A percentile compares a stretch with the other conserved stretches of the same genome.
These are phyloP conservation scores for Cossypha polioptera DNA, from an alignment of 2,797 vertebrate species.

Conservation along the genomic window DNA sequence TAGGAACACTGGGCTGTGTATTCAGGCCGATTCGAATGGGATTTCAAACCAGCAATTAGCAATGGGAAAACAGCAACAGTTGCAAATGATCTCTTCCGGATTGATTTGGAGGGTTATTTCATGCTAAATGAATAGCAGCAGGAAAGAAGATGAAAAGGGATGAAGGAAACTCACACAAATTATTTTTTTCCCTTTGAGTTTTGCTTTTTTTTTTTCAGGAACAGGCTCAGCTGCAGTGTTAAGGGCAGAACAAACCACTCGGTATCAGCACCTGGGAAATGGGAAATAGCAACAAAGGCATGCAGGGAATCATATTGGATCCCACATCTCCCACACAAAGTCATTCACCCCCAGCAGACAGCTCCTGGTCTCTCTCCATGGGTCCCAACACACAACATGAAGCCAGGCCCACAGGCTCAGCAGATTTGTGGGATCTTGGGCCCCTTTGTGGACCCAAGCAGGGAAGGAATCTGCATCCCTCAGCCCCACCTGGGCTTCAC, in stretches of 20 bases:
- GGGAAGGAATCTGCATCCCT: background rate
- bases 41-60: slow-evolving; percentile 33
- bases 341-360: background rate
- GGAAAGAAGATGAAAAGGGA: slow-evolving; percentile 40
- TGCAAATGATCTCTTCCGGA: slow-evolving; percentile 37
- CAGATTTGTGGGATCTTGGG: accelerated
- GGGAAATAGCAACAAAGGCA: background rate
- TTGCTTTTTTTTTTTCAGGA: background rate
- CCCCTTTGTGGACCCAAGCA: background rate
- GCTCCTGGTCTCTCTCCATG: background rate
- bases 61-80: slow-evolving; percentile 8
- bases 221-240: background rate
- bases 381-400: accelerated
- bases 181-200: background rate
- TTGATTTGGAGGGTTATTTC: slow-evolving; percentile 54
- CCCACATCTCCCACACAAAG: background rate
- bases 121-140: slow-evolving; percentile 49
- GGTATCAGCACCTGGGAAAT: background rate
- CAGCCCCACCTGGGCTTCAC: accelerated
- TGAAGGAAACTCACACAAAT: background rate
- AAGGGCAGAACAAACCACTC: background rate
- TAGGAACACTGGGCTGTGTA: background rate
- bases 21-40: background rate
- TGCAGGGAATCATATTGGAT: background rate
- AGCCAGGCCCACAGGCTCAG: background rate